phyloP scores from a whole-genome alignment of 2,797 vertebrate species.

The Ispidina picta region DNA sequence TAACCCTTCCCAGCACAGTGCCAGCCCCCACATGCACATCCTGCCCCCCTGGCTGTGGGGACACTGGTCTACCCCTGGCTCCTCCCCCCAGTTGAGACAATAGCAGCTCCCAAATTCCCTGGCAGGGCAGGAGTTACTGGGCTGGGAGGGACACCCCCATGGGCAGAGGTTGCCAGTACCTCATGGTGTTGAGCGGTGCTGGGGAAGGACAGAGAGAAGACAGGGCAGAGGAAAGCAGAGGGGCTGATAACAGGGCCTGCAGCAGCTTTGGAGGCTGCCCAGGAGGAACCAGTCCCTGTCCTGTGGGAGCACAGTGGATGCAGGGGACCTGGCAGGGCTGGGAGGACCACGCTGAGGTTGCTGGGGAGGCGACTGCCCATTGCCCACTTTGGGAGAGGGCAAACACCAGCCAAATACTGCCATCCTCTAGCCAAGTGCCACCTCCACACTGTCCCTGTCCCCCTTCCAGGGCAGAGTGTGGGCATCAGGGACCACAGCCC shows the following conservation, averaged over 20 bases:
- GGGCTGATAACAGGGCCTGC: neutral
- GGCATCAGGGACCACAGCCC: neutral
- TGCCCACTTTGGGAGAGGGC: neutral
- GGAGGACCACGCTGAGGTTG: accelerated
- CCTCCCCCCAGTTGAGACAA: accelerated
- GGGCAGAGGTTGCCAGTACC: neutral
- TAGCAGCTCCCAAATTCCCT: neutral
- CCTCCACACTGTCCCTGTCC: neutral
- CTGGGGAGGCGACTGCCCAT: accelerated
- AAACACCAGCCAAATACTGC: neutral
- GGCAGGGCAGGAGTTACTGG: neutral
- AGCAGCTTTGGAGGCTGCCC: neutral
- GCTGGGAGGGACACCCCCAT: neutral
- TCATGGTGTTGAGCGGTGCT: accelerated
- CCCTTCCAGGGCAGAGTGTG: neutral
- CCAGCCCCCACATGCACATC: accelerated
- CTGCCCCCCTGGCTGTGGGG: accelerated
- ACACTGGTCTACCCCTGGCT: neutral
- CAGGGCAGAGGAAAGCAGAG: conserved; percentile 35
- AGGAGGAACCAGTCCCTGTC: neutral
- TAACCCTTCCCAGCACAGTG: neutral
- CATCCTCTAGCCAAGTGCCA: neutral
- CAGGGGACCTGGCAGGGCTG: neutral
- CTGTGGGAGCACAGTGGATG: accelerated
- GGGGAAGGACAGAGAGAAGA: neutral